A percentile compares a stretch with the other conserved stretches of the same genome.
Conservation (phyloP, 2,888 invertebrate genomes). For the Eupithecia centaureata region DNA sequence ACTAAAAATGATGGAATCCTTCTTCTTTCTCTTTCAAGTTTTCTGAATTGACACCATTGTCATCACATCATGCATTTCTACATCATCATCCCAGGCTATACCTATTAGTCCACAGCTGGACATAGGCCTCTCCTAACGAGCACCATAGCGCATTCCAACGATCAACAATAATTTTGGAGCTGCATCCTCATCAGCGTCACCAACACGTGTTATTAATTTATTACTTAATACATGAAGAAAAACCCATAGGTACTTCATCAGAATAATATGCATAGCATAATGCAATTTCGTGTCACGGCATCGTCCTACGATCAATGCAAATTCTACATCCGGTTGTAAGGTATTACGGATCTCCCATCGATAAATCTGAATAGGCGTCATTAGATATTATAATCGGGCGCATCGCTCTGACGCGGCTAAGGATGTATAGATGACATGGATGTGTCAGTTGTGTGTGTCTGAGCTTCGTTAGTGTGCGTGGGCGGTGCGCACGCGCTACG, state of each 20-base stretch:
- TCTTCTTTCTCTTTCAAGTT: too few relatives aligned
- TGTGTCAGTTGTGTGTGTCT: slow-evolving; percentile 52
- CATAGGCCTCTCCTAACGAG: too few relatives aligned
- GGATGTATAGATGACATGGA: slow-evolving; percentile 40
- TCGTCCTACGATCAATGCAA: slow-evolving; percentile 44
- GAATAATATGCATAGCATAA: slow-evolving; percentile 45
- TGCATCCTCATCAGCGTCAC: slow-evolving; percentile 23
- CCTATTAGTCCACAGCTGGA: too few relatives aligned
- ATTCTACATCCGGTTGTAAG: slow-evolving; percentile 50
- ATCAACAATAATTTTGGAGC: slow-evolving; percentile 7
- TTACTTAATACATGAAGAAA: slow-evolving; percentile 24
- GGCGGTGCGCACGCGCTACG: slow-evolving; percentile 74
- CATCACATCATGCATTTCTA: too few relatives aligned
- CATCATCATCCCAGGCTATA: too few relatives aligned
- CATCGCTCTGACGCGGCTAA: slow-evolving; percentile 46
- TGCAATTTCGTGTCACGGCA: slow-evolving; percentile 39
- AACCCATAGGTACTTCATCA: slow-evolving; percentile 31
- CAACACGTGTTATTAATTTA: slow-evolving; percentile 21
- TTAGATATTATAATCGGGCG: slow-evolving; percentile 51
- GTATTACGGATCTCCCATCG: slow-evolving; percentile 60
- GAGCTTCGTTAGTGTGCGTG: slow-evolving; percentile 59
- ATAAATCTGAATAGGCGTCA: slow-evolving; percentile 50
- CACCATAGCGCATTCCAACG: too few relatives aligned
- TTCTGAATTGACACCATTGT: too few relatives aligned
- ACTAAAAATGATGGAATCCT: too few relatives aligned